Evolutionary conservation across 2,888 invertebrate genomes (phyloP).

Genomic region (Ecliptopera silaceata): DNA sequence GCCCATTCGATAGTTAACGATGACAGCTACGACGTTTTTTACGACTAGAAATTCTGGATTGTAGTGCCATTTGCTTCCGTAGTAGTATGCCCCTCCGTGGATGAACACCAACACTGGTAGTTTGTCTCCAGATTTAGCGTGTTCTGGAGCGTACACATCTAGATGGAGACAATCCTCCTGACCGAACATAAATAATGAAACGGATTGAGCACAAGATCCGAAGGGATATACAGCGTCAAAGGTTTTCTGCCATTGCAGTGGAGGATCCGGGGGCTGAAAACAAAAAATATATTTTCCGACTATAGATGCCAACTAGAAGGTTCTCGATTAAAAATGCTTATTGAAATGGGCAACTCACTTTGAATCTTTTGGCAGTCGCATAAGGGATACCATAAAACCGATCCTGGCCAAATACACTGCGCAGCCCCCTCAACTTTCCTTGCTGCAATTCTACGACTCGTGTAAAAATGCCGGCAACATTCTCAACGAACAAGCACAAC

Average conservation of each 20-base stretch:
- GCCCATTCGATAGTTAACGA: constrained; percentile 69
- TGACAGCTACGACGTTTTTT: constrained; percentile 62
- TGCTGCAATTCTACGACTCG: constrained; percentile 55
- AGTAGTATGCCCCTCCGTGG: constrained; percentile 73
- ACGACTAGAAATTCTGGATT: constrained; percentile 70
- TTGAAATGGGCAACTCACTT: constrained; percentile 48
- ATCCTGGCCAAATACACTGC: constrained; percentile 58
- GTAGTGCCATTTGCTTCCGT: constrained; percentile 70
- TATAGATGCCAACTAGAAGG: no score
- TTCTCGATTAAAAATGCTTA: no score
- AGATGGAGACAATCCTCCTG: constrained; percentile 67
- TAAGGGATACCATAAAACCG: constrained; percentile 73
- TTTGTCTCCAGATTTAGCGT: constrained; percentile 33
- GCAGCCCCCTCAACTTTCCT: constrained; percentile 61
- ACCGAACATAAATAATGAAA: constrained; percentile 54
- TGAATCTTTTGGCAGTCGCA: constrained; percentile 61
- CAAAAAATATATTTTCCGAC: neutral
- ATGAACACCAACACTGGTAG: constrained; percentile 70
- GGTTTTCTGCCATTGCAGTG: constrained; percentile 58
- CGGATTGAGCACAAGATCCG: constrained; percentile 59
- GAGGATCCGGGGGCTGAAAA: constrained; percentile 61
- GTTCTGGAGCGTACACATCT: constrained; percentile 62
- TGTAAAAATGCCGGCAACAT: constrained; percentile 44
- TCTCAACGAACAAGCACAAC: constrained; percentile 11
- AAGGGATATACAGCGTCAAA: constrained; percentile 56